Conservation (phyloP, 2,797 vertebrate species). For the Crenuchus spilurus region DNA sequence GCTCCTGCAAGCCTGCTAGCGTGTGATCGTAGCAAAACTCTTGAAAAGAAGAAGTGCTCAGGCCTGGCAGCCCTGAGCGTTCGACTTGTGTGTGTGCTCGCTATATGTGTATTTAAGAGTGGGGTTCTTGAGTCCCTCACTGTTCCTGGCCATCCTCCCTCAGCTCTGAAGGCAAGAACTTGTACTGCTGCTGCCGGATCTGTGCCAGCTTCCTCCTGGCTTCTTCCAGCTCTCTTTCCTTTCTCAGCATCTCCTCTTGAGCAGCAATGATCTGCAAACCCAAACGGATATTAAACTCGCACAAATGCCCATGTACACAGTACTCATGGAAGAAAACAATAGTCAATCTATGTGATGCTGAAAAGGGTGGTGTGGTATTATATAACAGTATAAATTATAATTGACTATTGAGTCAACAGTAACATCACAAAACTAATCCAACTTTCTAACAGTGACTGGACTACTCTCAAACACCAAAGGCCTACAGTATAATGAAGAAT, state of each 20-base stretch:
- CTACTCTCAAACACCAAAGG: too few species aligned
- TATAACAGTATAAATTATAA: too few species aligned
- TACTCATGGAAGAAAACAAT: background rate
- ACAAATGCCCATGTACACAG: background rate
- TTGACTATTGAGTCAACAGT: too few species aligned
- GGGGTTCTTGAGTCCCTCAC: slow-evolving; percentile 59
- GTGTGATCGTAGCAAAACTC: slow-evolving; percentile 32
- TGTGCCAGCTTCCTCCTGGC: slow-evolving; percentile 92
- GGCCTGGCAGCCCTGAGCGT: slow-evolving; percentile 48
- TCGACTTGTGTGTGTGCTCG: slow-evolving; percentile 17
- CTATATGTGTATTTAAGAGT: slow-evolving; percentile 1
- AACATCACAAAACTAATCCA: too few species aligned
- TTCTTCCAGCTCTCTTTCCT: slow-evolving; percentile 93
- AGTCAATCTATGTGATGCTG: background rate
- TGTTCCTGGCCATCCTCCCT: slow-evolving; percentile 89
- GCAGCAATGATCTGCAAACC: slow-evolving; percentile 90
- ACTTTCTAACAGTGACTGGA: too few species aligned
- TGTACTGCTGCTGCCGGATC: slow-evolving; percentile 97
- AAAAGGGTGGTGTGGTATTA: background rate
- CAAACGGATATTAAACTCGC: background rate
- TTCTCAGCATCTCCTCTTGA: slow-evolving; percentile 97
- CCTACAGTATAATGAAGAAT: too few species aligned
- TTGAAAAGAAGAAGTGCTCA: slow-evolving; percentile 44
- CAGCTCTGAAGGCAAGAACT: slow-evolving; percentile 94
- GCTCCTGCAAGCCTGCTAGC: slow-evolving; percentile 52